Percentiles rank a stretch among this genome's conserved stretches.
phyloP scores from a whole-genome alignment of 2,113 vertebrate genomes.

The Helogale parvula region DNA sequence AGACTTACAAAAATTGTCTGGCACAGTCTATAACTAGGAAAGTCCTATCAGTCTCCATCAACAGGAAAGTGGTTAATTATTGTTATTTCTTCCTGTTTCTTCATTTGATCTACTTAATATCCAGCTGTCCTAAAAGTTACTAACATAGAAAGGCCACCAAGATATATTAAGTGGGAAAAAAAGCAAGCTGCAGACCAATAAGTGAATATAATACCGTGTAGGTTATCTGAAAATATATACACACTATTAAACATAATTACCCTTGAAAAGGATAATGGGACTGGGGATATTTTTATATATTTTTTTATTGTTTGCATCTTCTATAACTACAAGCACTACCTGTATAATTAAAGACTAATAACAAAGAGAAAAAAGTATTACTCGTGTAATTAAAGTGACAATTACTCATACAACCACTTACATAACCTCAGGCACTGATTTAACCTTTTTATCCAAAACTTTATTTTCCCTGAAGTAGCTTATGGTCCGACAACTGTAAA shows the following conservation, averaged over 20 bases:
- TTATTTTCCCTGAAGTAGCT: background rate
- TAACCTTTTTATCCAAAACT: background rate
- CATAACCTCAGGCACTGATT: background rate
- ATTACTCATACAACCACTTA: slow-evolving; percentile 1
- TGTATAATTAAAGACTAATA: slow-evolving; percentile 28
- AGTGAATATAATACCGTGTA: slow-evolving; percentile 8
- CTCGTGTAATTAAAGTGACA: slow-evolving; percentile 23
- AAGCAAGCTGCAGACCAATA: slow-evolving; percentile 20
- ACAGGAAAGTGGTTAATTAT: background rate
- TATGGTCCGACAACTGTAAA: slow-evolving; percentile 19
- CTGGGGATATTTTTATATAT: background rate
- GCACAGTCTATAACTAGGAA: background rate
- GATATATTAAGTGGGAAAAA: slow-evolving; percentile 1
- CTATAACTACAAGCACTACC: background rate
- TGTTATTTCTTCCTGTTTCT: background rate
- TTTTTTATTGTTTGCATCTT: slow-evolving; percentile 23
- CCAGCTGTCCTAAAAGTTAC: background rate
- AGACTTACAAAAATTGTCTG: background rate
- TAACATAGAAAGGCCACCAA: slow-evolving; percentile 25
- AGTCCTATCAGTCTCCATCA: background rate
- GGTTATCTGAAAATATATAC: background rate
- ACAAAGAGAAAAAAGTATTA: background rate
- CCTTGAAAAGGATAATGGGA: background rate
- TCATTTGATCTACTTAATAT: background rate
- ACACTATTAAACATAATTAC: slow-evolving; percentile 31